Base-by-base conservation (phyloP, 2,797 vertebrate species). In the Sebastes oblongus region DNA sequence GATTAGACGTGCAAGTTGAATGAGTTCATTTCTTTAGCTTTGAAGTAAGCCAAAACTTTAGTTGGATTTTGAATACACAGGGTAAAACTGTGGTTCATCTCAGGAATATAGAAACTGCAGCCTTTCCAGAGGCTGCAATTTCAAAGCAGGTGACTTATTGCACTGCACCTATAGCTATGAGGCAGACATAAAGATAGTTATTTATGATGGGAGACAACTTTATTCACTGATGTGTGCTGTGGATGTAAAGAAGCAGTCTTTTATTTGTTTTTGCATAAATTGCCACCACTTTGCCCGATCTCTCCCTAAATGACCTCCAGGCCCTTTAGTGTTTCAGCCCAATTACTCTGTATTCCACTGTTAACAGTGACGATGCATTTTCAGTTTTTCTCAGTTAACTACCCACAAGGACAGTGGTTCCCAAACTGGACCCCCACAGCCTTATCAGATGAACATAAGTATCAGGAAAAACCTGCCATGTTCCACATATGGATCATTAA, bases 1-100 rank as follows among this genome's bases (percentile, higher is more conserved):
- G 87, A 88, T 86, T 80, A 84, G 34, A 22, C 77, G 54, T 72
- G 22, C 56, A 36, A 85, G 84, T 68, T 87, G 78, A 92, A 72
- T 50, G 71, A 85, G 82, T 88, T 88, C 13, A 84, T 72, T 82
- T 82, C 11, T 70, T 65, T 71, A 50, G 25, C 66, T 30, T 78
- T 79, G 74, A 80, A 30, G 32, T 62, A 24, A 52, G 82, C 75
- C 89, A 88, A 36, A 71, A 13, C 29, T 64, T 83, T n/a, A 56
- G n/a, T 56, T 67, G 62, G 64, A 52, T 22, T 62, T 64, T 71
- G 62, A 79, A 70, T 78, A 36, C 54, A 42, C 54, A 24, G 58
- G 58, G 16, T 72, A 80, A 75, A 85, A 69, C 5, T 16, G 36
- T 76, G 65, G 52, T 36, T 36, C 36, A 36, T 36, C 69, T 79